These are phyloP conservation scores for Axis porcinus DNA, from an alignment of 2,113 vertebrate genomes.

Conservation along the genomic window DNA sequence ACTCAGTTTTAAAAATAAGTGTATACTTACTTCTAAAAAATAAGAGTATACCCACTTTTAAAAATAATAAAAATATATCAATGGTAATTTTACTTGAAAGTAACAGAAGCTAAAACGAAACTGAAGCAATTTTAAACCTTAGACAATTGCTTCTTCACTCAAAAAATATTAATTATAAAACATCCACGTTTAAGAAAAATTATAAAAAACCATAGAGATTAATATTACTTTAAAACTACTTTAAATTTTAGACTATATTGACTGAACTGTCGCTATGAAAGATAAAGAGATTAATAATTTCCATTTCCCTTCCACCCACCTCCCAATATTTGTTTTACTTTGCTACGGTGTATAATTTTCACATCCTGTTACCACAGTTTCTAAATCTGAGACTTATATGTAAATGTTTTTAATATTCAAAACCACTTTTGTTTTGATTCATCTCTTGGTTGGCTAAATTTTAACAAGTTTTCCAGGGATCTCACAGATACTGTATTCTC, in stretches of 20 bases:
- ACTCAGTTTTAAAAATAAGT: background rate
- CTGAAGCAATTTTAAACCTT: constrained; percentile 4
- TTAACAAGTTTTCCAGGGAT: background rate
- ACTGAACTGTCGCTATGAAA: background rate
- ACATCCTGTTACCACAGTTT: background rate
- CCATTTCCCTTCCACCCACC: background rate
- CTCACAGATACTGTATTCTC: background rate
- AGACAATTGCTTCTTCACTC: background rate
- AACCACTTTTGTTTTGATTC: background rate
- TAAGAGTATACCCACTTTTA: background rate
- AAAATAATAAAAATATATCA: background rate
- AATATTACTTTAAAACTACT: background rate
- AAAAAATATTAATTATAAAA: constrained; percentile 1
- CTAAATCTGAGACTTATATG: background rate
- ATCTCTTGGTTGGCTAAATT: background rate
- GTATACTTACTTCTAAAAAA: background rate
- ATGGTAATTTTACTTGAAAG: constrained; percentile 33
- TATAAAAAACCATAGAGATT: background rate
- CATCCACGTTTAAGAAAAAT: constrained; percentile 2
- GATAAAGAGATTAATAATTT: background rate
- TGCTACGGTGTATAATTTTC: background rate
- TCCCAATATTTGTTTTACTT: constrained; percentile 5
- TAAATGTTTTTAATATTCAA: background rate
- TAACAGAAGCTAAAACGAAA: constrained; percentile 8
- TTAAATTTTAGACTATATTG: constrained; percentile 12